Base-by-base conservation (phyloP, 2,113 vertebrate species). In the Macrotis lagotis region DNA sequence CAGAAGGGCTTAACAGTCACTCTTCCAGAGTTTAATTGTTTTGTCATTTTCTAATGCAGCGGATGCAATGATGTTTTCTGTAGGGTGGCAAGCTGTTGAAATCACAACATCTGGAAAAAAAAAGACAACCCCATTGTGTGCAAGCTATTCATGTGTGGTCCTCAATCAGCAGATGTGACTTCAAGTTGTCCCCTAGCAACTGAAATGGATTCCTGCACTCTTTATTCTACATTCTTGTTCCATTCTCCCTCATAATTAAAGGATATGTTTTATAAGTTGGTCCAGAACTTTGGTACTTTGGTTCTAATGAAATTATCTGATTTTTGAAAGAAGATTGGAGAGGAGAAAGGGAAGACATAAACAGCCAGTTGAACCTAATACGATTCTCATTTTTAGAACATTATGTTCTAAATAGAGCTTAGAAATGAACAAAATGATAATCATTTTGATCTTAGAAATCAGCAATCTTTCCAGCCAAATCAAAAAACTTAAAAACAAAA, bases 11-110 rank as follows among this genome's bases (percentile, higher is more conserved):
- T 99, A 99, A 98, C 99, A 99, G 99, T 99, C 99, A 95, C 99
- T 99, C 98, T 99, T 99, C 99, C 99, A 99, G 98, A 99, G 99
- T 98, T 99, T 99, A 98, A 99, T 99, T 96, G 99, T 99, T 98
- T 99, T 99, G 99, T 99, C 99, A 0, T 99, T 99, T 98, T 99
- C 99, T 98, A 99, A 98, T 12, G 99, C 99, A 0, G 99, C 99
- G 0, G 99, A 99, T 0, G 99, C 99, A 0, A 99, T 99, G 99
- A 99, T 99, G 99, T 99, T 99, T 97, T 99, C 99, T 97, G 99
- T 99, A 0, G 99, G 99, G 98, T 99, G 99, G 97, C 99, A 99
- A 74, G 99, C 99, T 8, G 99, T 99, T 0, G 99, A 99, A 96
- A 99, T 99, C 94, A 99, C 99, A 5, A 99, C 99, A 91, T 99